Conservation (phyloP, 2,797 vertebrate species). For the Paramormyrops hopkinsi region DNA sequence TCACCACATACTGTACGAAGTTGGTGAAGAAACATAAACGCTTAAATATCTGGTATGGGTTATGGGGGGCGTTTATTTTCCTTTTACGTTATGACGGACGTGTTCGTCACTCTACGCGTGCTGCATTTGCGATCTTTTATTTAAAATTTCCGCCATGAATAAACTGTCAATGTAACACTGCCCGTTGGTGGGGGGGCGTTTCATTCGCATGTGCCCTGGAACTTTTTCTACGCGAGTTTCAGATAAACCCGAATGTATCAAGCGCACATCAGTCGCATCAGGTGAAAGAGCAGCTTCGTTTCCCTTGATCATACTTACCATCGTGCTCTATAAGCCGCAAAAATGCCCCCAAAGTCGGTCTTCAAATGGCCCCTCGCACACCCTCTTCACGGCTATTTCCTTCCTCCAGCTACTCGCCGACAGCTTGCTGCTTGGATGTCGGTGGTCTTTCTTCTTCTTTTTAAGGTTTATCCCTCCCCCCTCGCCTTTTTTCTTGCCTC, state of each 20-base stretch:
- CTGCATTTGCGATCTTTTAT: not conserved
- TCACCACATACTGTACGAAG: not conserved
- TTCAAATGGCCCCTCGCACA: not conserved
- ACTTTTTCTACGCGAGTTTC: not conserved
- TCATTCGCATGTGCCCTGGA: not conserved
- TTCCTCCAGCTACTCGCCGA: conserved; percentile 3
- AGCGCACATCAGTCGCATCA: not conserved
- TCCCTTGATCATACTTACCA: not conserved
- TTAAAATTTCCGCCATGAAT: not conserved
- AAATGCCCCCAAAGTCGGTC: not conserved
- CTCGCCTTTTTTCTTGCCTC: conserved; percentile 20
- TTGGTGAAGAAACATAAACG: not conserved
- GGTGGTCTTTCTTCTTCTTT: conserved; percentile 13
- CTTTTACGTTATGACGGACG: not conserved
- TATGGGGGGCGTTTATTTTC: not conserved
- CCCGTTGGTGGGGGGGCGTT: not conserved
- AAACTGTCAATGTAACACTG: not conserved
- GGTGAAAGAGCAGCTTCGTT: not conserved
- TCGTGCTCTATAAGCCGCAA: not conserved
- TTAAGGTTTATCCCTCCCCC: conserved; percentile 19
- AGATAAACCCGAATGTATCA: not conserved
- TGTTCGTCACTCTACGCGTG: not conserved
- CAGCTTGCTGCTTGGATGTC: not conserved
- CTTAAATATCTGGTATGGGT: not conserved
- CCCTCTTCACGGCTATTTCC: conserved; percentile 3